Base-by-base conservation (phyloP, 2,113 vertebrate genomes). In the Myanophis thanlyinensis region DNA sequence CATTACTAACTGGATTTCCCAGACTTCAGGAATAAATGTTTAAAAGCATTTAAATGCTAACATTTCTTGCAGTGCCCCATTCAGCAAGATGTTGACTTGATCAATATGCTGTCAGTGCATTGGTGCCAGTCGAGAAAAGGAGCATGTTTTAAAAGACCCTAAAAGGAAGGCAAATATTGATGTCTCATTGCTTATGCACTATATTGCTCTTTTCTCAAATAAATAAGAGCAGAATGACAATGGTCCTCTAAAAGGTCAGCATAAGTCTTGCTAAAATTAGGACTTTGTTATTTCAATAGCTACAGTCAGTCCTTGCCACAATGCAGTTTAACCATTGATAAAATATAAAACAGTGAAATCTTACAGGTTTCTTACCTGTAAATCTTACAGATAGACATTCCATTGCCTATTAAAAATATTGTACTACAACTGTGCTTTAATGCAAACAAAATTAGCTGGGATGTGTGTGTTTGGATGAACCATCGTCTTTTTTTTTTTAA, bases 31-130 rank as follows among this genome's bases (percentile, higher is more conserved):
- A 92, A 89, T 56, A 23, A 46, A 20, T 89, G 51, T 86, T 51
- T 46, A 53, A 93, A 52, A 87, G 12, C 54, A 87, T 67, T 22
- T 30, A 22, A 47, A 49, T 93, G 22, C n/a, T 90, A 90, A 67
- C n/a, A n/a, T 90, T 85, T 89, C 23, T 86, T 47, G 49, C 62
- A 15, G 62, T 89, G 51, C 18, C 51, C 73, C 48, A 53, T 73
- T 73, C 23, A 62, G 56, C 88, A 92, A 30, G 25, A 53, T 89
- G 20, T 56, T 92, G 73, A 84, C 23, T 89, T 92, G 91, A 92
- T 92, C 91, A 88, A 92, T 92, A 88, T 10, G n/a, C 87, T 54
- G 51, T 86, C 89, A 88, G 62, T 89, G 40, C 86, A 62, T 5
- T 85, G 73, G 44, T 85, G 73, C 73, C 73, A 49, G 51, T 49